Evolutionary conservation across 2,888 invertebrate species (phyloP).

Genomic region (Lasioglossum morio): DNA sequence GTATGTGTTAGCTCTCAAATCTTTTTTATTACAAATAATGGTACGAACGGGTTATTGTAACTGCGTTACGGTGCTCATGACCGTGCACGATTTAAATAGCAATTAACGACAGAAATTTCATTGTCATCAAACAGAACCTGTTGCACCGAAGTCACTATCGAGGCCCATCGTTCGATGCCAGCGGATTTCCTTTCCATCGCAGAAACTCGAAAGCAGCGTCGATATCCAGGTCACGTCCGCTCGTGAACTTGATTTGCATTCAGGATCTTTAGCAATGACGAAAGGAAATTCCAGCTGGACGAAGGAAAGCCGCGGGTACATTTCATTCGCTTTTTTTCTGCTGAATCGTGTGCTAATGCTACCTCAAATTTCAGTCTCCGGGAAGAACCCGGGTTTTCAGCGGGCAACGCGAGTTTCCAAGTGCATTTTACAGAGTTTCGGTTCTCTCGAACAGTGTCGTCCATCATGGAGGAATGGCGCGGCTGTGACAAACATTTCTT

Average conservation of each 20-base stretch:
- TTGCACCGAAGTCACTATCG: slow-evolving; percentile 57
- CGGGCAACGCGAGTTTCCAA: slow-evolving; percentile 2
- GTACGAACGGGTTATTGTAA: background rate
- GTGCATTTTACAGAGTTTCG: slow-evolving; percentile 27
- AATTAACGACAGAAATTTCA: slow-evolving; percentile 7
- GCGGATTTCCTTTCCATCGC: slow-evolving; percentile 16
- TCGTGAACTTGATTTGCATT: slow-evolving; percentile 57
- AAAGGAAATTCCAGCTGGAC: slow-evolving; percentile 21
- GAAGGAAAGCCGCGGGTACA: slow-evolving; percentile 16
- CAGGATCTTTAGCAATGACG: slow-evolving; percentile 17
- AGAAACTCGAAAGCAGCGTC: slow-evolving; percentile 16
- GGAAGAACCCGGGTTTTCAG: slow-evolving; percentile 28
- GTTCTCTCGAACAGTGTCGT: background rate
- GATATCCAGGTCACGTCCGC: slow-evolving; percentile 57
- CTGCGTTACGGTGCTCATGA: background rate
- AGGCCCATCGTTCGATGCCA: slow-evolving; percentile 19
- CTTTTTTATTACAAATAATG: background rate
- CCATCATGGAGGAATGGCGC: background rate
- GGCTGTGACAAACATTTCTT: background rate
- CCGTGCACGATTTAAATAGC: background rate
- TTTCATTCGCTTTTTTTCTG: background rate
- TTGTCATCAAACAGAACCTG: slow-evolving; percentile 61
- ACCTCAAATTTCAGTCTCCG: slow-evolving; percentile 13
- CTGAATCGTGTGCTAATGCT: slow-evolving; percentile 35
- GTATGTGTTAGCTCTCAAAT: background rate